Evolutionary conservation across 2,888 invertebrate species (phyloP).

Genomic region (Himalopsyche tibetana): DNA sequence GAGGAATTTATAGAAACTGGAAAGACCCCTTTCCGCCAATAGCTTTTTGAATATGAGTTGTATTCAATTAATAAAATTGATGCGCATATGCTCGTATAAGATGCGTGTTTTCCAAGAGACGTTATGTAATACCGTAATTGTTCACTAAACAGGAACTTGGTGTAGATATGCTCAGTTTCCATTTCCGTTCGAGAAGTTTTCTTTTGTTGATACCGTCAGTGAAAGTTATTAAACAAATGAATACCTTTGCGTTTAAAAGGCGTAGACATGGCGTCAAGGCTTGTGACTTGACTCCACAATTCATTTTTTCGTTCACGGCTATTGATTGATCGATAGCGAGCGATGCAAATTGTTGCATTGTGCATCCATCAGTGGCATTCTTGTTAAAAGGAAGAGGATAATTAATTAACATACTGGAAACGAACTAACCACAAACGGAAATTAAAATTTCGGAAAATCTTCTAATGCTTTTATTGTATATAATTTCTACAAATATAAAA

Average conservation of each 20-base stretch:
- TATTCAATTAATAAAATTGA: too few species aligned
- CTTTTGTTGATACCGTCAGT: slow-evolving; percentile 28
- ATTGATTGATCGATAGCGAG: background rate
- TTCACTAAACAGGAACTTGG: slow-evolving; percentile 2
- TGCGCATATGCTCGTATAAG: background rate
- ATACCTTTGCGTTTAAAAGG: slow-evolving; percentile 11
- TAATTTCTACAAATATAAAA: too few species aligned
- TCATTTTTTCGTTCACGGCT: background rate
- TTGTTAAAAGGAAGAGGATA: too few species aligned
- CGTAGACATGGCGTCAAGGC: background rate
- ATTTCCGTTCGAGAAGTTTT: background rate
- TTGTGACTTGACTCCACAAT: slow-evolving; percentile 19
- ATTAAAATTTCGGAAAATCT: too few species aligned
- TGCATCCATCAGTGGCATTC: slow-evolving; percentile 10
- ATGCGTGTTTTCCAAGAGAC: background rate
- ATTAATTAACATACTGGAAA: too few species aligned
- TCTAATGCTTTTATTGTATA: too few species aligned
- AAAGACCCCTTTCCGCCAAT: too few species aligned
- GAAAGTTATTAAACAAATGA: slow-evolving; percentile 21
- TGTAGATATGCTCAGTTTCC: background rate
- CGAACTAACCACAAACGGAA: too few species aligned
- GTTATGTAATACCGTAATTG: background rate
- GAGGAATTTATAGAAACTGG: too few species aligned
- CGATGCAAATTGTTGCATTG: background rate
- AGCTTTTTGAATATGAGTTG: too few species aligned